A percentile compares a stretch with the other conserved stretches of the same genome.
Evolutionary conservation across 2,888 invertebrate species (phyloP).

Genomic region (Physocephala rufipes): DNA sequence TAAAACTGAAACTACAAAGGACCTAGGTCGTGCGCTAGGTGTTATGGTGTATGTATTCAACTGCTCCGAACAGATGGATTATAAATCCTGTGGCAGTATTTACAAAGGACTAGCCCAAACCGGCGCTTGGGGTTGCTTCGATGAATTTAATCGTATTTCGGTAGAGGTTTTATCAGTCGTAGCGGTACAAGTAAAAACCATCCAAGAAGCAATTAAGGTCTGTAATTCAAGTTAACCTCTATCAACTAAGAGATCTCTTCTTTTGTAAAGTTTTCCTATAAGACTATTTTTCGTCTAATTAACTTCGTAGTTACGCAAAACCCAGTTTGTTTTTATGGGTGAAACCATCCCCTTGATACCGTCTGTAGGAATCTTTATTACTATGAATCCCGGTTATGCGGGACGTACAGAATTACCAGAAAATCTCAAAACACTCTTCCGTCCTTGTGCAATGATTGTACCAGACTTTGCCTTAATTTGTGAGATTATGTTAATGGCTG

Average conservation of each 20-base stretch:
- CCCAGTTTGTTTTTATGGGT: slow-evolving; percentile 86
- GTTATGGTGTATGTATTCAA: slow-evolving; percentile 98
- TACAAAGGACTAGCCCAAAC: slow-evolving; percentile 94
- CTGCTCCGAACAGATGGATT: slow-evolving; percentile 98
- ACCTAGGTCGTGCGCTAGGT: slow-evolving; percentile 93
- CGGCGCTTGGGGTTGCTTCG: slow-evolving; percentile 98
- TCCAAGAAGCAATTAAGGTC: slow-evolving; percentile 87
- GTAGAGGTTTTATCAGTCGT: slow-evolving; percentile 98
- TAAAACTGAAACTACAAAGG: slow-evolving; percentile 97
- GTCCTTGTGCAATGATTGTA: slow-evolving; percentile 98
- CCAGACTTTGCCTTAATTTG: slow-evolving; percentile 97
- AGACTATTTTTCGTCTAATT: slow-evolving; percentile 5
- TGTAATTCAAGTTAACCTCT: slow-evolving; percentile 17
- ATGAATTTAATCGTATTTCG: slow-evolving; percentile 96
- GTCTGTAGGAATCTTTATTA: slow-evolving; percentile 92
- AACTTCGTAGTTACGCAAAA: slow-evolving; percentile 71
- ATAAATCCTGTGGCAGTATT: slow-evolving; percentile 94
- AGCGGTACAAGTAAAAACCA: slow-evolving; percentile 90
- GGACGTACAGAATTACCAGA: slow-evolving; percentile 89
- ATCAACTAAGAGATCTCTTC: background rate
- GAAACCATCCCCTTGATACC: slow-evolving; percentile 79
- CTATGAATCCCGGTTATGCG: slow-evolving; percentile 97
- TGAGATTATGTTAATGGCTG: slow-evolving; percentile 97
- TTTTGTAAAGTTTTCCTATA: slow-evolving; percentile 11
- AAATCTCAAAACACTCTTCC: slow-evolving; percentile 71